Evolutionary conservation across 2,797 vertebrate genomes (phyloP).

Genomic region (Gila robusta): DNA sequence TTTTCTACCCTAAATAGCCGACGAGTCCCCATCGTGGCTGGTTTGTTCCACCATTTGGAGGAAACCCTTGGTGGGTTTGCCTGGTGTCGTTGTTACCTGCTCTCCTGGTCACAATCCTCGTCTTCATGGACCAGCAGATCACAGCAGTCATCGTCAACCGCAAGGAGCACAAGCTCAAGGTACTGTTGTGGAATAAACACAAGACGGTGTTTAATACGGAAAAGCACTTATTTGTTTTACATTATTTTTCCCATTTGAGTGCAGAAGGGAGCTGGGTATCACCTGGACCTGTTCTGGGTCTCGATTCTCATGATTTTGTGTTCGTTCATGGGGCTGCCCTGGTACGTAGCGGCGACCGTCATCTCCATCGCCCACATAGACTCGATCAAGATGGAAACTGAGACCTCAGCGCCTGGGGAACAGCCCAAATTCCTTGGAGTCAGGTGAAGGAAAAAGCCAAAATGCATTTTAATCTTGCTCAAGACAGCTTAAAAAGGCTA

Average conservation of each 20-base stretch:
- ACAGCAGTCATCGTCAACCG: constrained; percentile 98
- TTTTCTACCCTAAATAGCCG: constrained; percentile 78
- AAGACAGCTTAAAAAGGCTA: neutral
- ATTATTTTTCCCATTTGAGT: constrained; percentile 27
- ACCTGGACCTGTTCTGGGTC: constrained; percentile 97
- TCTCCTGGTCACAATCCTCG: constrained; percentile 94
- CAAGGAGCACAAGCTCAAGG: constrained; percentile 98
- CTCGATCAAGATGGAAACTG: constrained; percentile 98
- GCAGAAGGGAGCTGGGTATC: constrained; percentile 98
- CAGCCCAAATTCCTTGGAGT: constrained; percentile 97
- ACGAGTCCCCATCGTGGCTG: constrained; percentile 90
- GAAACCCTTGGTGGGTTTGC: constrained; percentile 99
- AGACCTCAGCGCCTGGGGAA: constrained; percentile 96
- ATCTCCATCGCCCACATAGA: constrained; percentile 99
- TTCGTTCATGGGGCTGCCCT: constrained; percentile 96
- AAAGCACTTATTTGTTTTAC: neutral
- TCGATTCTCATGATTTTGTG: constrained; percentile 92
- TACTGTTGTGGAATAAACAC: constrained; percentile 60
- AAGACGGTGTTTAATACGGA: neutral
- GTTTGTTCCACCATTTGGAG: constrained; percentile 93
- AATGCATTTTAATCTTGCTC: neutral
- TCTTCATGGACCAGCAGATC: constrained; percentile 99
- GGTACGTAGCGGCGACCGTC: constrained; percentile 98
- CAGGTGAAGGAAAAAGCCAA: constrained; percentile 76
- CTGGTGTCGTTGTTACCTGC: constrained; percentile 91